Percentiles rank a stretch among this genome's conserved stretches.
phyloP scores from a whole-genome alignment of 2,888 invertebrate genomes.

The Nysson spinosus region DNA sequence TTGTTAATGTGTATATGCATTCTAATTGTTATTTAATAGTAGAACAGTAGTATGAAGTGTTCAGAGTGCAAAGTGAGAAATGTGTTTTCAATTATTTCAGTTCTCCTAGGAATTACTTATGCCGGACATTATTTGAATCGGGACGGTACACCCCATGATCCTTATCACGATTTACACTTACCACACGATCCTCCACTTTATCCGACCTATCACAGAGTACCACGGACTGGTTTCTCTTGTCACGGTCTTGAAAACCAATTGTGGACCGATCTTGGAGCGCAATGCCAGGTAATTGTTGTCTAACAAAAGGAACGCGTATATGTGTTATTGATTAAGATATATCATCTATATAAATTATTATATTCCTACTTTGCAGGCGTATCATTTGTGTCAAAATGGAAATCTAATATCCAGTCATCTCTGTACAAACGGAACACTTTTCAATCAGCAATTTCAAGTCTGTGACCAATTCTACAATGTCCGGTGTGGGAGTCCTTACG shows the following conservation, averaged over 20 bases:
- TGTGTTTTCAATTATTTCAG: slow-evolving; percentile 6
- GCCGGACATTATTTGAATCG: slow-evolving; percentile 52
- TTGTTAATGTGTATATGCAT: too few relatives aligned
- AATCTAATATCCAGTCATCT: slow-evolving; percentile 80
- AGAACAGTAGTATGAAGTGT: too few relatives aligned
- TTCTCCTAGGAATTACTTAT: slow-evolving; percentile 13
- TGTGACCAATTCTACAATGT: slow-evolving; percentile 85
- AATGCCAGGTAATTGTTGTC: slow-evolving; percentile 77
- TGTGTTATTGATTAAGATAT: not conserved
- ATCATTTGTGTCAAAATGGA: slow-evolving; percentile 82
- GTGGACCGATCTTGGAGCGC: slow-evolving; percentile 79
- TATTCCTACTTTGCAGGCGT: slow-evolving; percentile 78
- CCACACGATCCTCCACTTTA: slow-evolving; percentile 80
- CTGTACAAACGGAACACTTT: slow-evolving; percentile 83
- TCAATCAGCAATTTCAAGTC: slow-evolving; percentile 84
- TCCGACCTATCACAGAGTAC: slow-evolving; percentile 78
- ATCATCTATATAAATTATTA: not conserved
- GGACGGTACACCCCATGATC: slow-evolving; percentile 77
- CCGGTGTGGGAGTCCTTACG: slow-evolving; percentile 81
- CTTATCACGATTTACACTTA: slow-evolving; percentile 80
- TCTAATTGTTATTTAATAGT: too few relatives aligned
- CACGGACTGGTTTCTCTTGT: slow-evolving; percentile 78
- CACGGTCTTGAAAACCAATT: slow-evolving; percentile 76
- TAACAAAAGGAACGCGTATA: not conserved
- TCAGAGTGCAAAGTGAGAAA: not conserved